Evolutionary conservation across 2,113 vertebrate genomes (phyloP), one percentile per base, ranked within the genome.

Genomic region (Cranoglanis bouderius): DNA sequence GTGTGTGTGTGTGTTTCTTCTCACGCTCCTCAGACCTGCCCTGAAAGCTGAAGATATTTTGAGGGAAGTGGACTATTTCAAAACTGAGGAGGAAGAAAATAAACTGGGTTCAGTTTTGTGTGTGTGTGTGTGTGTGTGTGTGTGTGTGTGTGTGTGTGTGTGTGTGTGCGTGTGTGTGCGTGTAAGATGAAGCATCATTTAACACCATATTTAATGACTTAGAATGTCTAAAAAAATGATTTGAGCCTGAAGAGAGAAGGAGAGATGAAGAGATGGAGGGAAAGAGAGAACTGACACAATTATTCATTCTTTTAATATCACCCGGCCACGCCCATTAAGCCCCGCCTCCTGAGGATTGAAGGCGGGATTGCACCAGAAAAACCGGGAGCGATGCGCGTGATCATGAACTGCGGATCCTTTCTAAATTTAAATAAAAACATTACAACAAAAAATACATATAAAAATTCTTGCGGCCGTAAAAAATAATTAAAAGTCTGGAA

Each of bases 1-100:
- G 78, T 82, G 78, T 82, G 80, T 57, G 51, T 57, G n/a, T 57
- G 51, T 82, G 80, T 59, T 18, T 19, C 29, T 65, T 82, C 78
- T 84, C 84, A 46, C 77, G 46, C 83, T 57, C 35, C 40, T 63
- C 35, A 46, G 82, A 87, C 35, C 49, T 84, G 61, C 75, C 70
- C 51, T 57, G 72, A 53, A 87, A 75, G 19, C 92, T 91, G 91
- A 90, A 90, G 93, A 93, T 55, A 35, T 55, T 93, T 92, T 91
- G 75, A 55, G 75, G 85, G 59, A 90, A 84, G 51, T 57, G 59
- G 82, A 65, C 65, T 43, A 35, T 77, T 84, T 53, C 70, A 84
- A 26, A 43, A 59, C 24, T 77, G 84, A 82, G 55, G 67, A 75
- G 78, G 65, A 43, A 67, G 46, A 89, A 67, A 85, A 51, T 51